Conservation (phyloP, 1,140 invertebrate species). For the Chironomus striatipennis region DNA sequence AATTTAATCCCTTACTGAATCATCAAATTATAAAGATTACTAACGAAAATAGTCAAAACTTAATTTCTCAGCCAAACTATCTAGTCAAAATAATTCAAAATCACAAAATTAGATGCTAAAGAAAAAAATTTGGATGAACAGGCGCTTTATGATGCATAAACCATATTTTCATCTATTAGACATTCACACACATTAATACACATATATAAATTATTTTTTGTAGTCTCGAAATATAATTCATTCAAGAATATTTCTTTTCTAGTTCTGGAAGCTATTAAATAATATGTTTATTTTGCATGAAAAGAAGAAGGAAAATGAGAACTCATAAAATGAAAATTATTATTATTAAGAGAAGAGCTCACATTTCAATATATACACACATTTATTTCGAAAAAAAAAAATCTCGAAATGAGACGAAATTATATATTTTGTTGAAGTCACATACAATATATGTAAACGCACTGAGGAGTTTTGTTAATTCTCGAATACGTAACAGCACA, state of each 20-base stretch:
- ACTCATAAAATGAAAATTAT: constrained; percentile 10
- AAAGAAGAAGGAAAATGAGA: constrained; percentile 8
- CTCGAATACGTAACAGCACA: not conserved
- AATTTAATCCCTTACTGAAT: too few species aligned
- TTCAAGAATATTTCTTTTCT: not conserved
- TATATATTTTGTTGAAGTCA: not conserved
- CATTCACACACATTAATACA: not conserved
- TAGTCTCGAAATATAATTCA: too few species aligned
- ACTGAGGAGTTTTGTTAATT: not conserved
- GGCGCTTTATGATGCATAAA: constrained; percentile 7
- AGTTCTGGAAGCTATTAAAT: constrained; percentile 12
- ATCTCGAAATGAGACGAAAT: too few species aligned
- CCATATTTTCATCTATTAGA: not conserved
- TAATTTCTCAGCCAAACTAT: too few species aligned
- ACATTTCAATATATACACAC: not conserved
- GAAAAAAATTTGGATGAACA: not conserved
- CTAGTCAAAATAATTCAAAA: not conserved
- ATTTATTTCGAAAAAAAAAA: too few species aligned
- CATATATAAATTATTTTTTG: not conserved
- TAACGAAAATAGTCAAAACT: too few species aligned
- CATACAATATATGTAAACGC: not conserved
- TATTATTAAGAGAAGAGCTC: not conserved
- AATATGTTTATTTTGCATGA: constrained; percentile 14
- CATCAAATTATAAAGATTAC: too few species aligned
- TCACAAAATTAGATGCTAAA: not conserved